A percentile compares a stretch with the other conserved stretches of the same genome.
Conservation (phyloP, 2,797 vertebrate genomes). For the Sebastes melanostomus region DNA sequence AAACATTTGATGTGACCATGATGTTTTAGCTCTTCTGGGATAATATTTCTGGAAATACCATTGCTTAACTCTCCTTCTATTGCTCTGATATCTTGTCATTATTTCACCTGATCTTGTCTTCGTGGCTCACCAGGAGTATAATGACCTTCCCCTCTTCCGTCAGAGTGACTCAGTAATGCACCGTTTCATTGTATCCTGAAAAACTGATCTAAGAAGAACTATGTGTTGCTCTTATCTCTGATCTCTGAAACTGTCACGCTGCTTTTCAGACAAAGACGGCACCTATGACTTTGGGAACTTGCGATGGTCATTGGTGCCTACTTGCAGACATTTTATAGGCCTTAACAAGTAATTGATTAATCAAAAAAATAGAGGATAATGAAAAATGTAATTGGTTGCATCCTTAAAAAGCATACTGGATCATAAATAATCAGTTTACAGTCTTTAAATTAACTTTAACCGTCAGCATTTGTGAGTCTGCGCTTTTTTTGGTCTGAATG, state of each 20-base stretch:
- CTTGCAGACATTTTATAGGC: not conserved
- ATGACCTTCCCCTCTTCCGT: not conserved
- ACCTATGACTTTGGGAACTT: not conserved
- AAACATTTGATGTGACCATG: not conserved
- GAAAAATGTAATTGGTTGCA: not conserved
- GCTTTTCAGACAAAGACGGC: not conserved
- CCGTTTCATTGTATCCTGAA: not conserved
- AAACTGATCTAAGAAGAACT: not conserved
- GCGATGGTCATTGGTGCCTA: not conserved
- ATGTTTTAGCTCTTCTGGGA: not conserved
- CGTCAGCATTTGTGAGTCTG: not conserved
- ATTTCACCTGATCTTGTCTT: not conserved
- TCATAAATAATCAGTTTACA: not conserved
- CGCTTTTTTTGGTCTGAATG: too few species aligned
- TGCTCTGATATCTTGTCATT: not conserved
- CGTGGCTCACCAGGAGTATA: not conserved
- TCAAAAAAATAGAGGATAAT: not conserved
- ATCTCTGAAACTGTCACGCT: not conserved
- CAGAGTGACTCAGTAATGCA: not conserved
- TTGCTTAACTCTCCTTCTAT: not conserved
- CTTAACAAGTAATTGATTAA: not conserved
- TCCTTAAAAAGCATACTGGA: not conserved
- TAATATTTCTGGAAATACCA: too few species aligned
- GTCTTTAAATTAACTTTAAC: not conserved
- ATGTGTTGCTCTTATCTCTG: not conserved